Conservation (phyloP, 2,113 vertebrate species). For the Cygnus buccinator region DNA sequence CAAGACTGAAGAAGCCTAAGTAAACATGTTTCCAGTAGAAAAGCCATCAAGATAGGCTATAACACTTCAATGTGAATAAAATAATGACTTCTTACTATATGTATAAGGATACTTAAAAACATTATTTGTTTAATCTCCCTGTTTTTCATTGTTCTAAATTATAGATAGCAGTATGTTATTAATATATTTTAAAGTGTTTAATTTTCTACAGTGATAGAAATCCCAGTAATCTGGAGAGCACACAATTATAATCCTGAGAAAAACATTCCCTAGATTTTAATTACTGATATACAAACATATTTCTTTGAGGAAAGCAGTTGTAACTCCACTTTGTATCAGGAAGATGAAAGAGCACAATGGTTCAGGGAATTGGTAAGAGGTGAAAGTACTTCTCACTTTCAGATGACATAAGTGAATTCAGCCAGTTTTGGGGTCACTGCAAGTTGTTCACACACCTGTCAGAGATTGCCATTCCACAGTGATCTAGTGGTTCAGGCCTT, state of each 20-base stretch:
- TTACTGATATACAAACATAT: neutral
- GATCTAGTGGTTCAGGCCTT: neutral
- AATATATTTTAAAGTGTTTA: neutral
- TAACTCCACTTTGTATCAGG: neutral
- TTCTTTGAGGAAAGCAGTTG: neutral
- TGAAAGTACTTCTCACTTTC: neutral
- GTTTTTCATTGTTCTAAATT: neutral
- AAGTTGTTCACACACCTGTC: neutral
- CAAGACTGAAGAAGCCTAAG: neutral
- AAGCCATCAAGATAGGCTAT: neutral
- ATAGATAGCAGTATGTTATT: neutral
- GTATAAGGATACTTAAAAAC: neutral
- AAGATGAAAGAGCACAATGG: neutral
- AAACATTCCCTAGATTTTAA: neutral
- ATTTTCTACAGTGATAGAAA: constrained; percentile 10
- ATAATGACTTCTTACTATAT: neutral
- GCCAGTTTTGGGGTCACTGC: neutral
- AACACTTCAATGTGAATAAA: neutral
- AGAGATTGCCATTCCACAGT: neutral
- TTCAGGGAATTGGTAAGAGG: neutral
- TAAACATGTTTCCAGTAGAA: neutral
- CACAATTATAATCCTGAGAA: neutral
- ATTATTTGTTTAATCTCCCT: neutral
- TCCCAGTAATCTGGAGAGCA: neutral
- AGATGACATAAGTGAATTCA: neutral